phyloP scores from a whole-genome alignment of 2,888 invertebrate species.

The Acleris laterana region DNA sequence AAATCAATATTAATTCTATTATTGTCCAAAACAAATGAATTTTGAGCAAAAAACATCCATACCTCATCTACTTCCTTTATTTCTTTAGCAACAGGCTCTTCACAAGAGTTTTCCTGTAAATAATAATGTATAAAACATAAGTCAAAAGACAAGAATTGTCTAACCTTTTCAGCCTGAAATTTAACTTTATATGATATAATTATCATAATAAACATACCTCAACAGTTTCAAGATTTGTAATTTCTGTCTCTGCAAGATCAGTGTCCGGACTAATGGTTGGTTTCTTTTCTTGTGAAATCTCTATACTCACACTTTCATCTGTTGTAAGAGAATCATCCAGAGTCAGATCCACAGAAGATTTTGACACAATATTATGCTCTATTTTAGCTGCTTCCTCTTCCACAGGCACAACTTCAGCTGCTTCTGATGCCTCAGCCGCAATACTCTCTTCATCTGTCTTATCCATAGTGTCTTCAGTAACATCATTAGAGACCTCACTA shows the following conservation, averaged over 20 bases:
- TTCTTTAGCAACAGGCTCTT: too few species aligned
- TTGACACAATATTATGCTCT: not conserved
- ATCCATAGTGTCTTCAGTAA: constrained; percentile 24
- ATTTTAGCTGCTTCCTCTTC: not conserved
- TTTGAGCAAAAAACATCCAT: too few species aligned
- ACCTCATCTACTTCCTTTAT: too few species aligned
- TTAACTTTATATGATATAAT: too few species aligned
- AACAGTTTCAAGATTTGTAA: constrained; percentile 1
- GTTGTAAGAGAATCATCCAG: not conserved
- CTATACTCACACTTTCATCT: not conserved
- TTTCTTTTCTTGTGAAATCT: not conserved
- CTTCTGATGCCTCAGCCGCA: constrained; percentile 30
- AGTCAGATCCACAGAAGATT: not conserved
- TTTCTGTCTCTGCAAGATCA: not conserved
- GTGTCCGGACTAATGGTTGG: constrained; percentile 4
- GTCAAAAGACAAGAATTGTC: too few species aligned
- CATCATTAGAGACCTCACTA: constrained; percentile 47
- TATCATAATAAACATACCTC: not conserved
- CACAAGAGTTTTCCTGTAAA: too few species aligned
- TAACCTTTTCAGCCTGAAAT: too few species aligned
- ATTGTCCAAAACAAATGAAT: too few species aligned
- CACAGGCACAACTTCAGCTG: constrained; percentile 12
- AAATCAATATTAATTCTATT: too few species aligned
- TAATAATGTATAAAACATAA: too few species aligned
- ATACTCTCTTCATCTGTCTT: constrained; percentile 28